Evolutionary conservation across 2,797 vertebrate species (phyloP), one percentile per base, ranked within the genome.

Genomic region (Rhodeus uyekii): DNA sequence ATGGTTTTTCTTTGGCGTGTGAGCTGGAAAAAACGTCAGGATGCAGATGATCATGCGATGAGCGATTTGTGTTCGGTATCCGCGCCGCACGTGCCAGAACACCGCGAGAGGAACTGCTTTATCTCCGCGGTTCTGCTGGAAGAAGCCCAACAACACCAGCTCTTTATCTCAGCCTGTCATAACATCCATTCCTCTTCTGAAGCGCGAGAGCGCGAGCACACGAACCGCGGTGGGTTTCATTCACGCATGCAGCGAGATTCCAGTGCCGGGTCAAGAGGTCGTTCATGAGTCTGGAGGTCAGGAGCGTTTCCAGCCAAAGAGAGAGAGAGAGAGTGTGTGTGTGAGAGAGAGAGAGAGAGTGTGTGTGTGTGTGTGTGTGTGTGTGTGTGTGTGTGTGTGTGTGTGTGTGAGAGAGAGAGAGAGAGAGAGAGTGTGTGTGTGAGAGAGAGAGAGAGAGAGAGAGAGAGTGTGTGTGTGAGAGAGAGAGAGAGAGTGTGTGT

Each of bases 1-100:
- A 77, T 67, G 34, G 58, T 69, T 75, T 75, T 84, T 69, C 64
- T 81, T 84, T 81, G 78, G 78, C 74, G 8, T 22, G 1, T 18
- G 63, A 78, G 44, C 69, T 48, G 64, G 55, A 68, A 29, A 76
- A 42, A n/a, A 48, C 63, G 77, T 18, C 19, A 29, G 61, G 58
- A 78, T 69, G 10, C 74, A 61, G n/a, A n/a, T 24, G 27, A 42
- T 72, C 27, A 39, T 64, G 53, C 29, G 74, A 60, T 60, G 73
- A 75, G 36, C 1, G 53, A 75, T 58, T 18, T 12, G 68, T 71
- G 68, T 71, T 44, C 14, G 16, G 24, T 71, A 46, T 46, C n/a
- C 14, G 27, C 42, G 5, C 74, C 10, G 6, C 58, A 63, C 36
- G 73, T 39, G 34, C 50, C 50, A 38, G 42, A 16, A 46, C 68